Base-by-base conservation (phyloP, 2,113 vertebrate species). In the Hyperoodon ampullatus region DNA sequence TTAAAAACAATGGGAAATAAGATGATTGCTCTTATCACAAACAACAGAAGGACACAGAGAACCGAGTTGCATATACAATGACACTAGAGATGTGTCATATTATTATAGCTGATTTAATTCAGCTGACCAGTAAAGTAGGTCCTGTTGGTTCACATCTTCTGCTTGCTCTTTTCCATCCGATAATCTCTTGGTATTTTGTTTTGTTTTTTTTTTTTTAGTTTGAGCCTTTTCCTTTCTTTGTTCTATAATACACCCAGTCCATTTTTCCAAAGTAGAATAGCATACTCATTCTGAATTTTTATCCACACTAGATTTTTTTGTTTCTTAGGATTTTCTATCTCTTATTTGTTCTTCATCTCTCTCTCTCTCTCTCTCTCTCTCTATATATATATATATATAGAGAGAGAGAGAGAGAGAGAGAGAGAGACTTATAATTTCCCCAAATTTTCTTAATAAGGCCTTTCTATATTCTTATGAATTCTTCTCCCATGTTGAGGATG, bases 1-100 rank as follows among this genome's bases (percentile, higher is more conserved):
- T 96, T 82, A 95, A 97, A 89, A 98, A 97, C 88, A 96, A 92
- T 39, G 84, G 80, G 30, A 94, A 23, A 44, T 94, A 77, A 33
- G 92, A 91, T 95, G 82, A 95, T 93, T 96, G 90, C 61, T 96
- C 86, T 98, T 97, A 98, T 98, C 97, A 97, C 81, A 95, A 88
- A 94, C 30, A 98, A 93, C 93, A 97, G 93, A 97, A 97, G 19
- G 47, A n/a, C 93, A 55, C 9, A 93, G 95, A 95, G 44, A 88
- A 9, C 75, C 1, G n/a, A 93, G 74, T 35, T 95, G 85, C 19
- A 35, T 95, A 35, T 26, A 65, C 60, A 94, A 66, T 47, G 42
- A 63, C 78, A 68, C 97, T 94, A 97, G 65, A 95, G n/a, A 96
- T 8, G 3, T 92, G 58, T 94, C 92, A 75, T 66, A 39, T 61